Evolutionary conservation across 2,113 vertebrate genomes (phyloP), one percentile per base, ranked within the genome.

Genomic region (Thymallus thymallus): DNA sequence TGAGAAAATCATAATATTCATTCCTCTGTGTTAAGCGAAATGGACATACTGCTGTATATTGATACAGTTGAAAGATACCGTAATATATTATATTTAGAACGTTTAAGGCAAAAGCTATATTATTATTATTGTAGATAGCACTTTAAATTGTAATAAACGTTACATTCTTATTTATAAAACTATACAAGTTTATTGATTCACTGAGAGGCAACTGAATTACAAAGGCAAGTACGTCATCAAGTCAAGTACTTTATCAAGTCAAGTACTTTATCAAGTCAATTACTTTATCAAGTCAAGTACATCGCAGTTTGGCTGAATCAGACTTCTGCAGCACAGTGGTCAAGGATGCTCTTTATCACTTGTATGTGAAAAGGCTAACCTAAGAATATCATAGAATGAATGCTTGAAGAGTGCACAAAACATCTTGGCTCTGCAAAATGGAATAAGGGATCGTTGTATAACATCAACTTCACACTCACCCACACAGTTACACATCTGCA

Each of bases 401-500:
- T 16, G 41, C 26, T 64, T 16, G 26, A 67, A 41, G 12, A 67
- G 26, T 6, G 26, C 18, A 71, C 35, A 74, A 30, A 68, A 16
- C 4, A 22, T 71, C n/a, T 73, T 78, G 24, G 10, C 64, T 60
- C 46, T 69, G 64, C 62, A 67, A 45, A 75, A 72, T 63, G 71
- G 75, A 69, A 64, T 18, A 72, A 70, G 75, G 75, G 71, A 71
- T 64, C 35, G 63, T 60, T 30, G 32, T 62, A 68, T 68, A 69
- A 71, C 76, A 76, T 78, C 71, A 78, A 69, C 79, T 79, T 86
- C 84, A 76, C 77, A 76, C 85, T 68, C 78, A 63, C 55, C 62
- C 68, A 79, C 72, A 80, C 76, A 70, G 70, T 55, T 46, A 74
- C 83, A 84, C 83, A 79, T 71, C 81, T 68, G 76, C 84, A 90